Conservation (phyloP, 1,140 invertebrate species). For the Apis cerana region DNA sequence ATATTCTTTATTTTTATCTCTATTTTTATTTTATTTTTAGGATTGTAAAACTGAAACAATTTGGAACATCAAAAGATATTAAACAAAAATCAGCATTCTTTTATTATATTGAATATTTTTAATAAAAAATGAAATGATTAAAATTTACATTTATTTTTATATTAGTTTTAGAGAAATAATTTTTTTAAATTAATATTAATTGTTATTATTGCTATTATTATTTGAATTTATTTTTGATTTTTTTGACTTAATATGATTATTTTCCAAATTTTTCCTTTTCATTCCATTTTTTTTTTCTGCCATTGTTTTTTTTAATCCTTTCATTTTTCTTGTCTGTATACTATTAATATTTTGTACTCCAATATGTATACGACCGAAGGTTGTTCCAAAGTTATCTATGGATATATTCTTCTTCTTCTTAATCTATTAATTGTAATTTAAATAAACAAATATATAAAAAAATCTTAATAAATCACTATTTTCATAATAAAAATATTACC, state of each 20-base stretch:
- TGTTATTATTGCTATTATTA: neutral
- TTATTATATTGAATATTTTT: conserved; percentile 1
- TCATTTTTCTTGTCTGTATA: conserved; percentile 96
- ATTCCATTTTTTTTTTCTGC: conserved; percentile 85
- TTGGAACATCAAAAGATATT: conserved; percentile 78
- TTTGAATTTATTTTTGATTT: conserved; percentile 59
- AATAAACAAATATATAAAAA: conserved; percentile 10
- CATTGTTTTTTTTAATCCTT: conserved; percentile 90
- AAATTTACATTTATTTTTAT: conserved; percentile 5
- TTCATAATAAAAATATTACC: conserved; percentile 74
- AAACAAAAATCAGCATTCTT: neutral
- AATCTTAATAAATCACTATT: neutral
- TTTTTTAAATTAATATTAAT: neutral
- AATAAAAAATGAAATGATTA: conserved; percentile 32
- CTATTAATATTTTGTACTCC: conserved; percentile 92
- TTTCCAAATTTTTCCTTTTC: conserved; percentile 81
- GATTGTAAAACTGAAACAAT: conserved; percentile 83
- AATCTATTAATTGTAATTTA: conserved; percentile 71
- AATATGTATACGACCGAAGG: conserved; percentile 95
- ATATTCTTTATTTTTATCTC: neutral
- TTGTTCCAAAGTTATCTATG: conserved; percentile 92
- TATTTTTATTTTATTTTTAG: conserved; percentile 56
- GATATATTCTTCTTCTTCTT: conserved; percentile 96
- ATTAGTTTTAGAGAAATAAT: neutral
- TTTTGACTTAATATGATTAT: conserved; percentile 64